A percentile compares a stretch with the other conserved stretches of the same genome.
Evolutionary conservation across 2,113 vertebrate genomes (phyloP).

Genomic region (Aplodontia rufa): DNA sequence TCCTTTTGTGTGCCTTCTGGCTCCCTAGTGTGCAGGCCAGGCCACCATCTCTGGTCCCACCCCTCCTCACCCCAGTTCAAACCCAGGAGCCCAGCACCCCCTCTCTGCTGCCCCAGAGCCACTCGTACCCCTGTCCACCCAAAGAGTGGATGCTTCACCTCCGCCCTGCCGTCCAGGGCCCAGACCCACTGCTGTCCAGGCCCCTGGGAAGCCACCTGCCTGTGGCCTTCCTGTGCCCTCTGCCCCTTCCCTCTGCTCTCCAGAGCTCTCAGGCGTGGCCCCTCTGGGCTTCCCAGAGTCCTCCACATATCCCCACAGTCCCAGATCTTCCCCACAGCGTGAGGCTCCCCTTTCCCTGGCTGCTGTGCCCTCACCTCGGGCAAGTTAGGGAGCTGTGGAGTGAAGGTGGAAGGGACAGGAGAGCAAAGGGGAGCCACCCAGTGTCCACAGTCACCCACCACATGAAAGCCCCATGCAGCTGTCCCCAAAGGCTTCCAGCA

Average conservation of each 20-base stretch:
- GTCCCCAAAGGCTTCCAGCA: background rate
- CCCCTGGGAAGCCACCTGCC: background rate
- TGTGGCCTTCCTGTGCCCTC: background rate
- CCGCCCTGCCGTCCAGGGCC: background rate
- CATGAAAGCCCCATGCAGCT: background rate
- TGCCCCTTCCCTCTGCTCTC: background rate
- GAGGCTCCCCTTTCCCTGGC: accelerated
- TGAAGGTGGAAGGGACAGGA: background rate
- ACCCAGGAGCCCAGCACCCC: background rate
- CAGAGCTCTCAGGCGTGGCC: background rate
- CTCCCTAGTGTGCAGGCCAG: background rate
- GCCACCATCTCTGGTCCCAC: background rate
- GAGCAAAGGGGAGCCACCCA: too few species aligned
- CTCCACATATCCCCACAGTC: background rate
- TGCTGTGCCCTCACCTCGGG: accelerated
- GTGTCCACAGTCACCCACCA: background rate
- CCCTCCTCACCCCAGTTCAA: background rate
- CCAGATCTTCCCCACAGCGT: too few species aligned
- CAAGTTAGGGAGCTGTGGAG: background rate
- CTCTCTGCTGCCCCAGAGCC: background rate
- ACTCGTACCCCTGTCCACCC: too few species aligned
- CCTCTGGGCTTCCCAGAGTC: background rate
- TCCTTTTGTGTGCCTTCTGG: background rate
- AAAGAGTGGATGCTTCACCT: background rate
- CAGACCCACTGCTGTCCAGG: too few species aligned